phyloP scores from a whole-genome alignment of 1,140 invertebrate genomes.

The Tetramorium parvispinum region DNA sequence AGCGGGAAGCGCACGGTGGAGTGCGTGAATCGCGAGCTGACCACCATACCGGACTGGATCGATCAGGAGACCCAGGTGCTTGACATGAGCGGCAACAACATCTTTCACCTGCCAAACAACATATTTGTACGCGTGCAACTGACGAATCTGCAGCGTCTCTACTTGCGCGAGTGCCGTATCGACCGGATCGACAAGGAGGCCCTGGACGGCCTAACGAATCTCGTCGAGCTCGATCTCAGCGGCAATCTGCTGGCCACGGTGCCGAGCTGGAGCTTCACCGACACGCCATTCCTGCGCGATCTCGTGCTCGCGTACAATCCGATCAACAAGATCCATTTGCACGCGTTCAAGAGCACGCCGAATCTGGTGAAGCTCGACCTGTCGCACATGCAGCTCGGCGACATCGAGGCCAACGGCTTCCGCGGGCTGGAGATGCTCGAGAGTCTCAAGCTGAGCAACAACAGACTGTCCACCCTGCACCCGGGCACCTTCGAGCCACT shows the following conservation, averaged over 20 bases:
- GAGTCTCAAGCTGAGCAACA: conserved; percentile 93
- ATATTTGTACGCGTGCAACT: conserved; percentile 92
- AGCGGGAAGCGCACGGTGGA: conserved; percentile 96
- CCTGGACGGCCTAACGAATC: conserved; percentile 93
- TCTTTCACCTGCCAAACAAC: conserved; percentile 92
- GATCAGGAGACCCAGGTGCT: conserved; percentile 95
- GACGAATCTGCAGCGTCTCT: conserved; percentile 94
- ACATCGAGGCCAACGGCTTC: conserved; percentile 92
- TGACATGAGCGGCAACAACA: conserved; percentile 94
- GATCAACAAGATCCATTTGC: conserved; percentile 91
- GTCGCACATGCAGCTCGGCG: conserved; percentile 92
- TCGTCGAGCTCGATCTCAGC: conserved; percentile 95
- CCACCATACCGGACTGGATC: conserved; percentile 92
- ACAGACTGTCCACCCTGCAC: conserved; percentile 90
- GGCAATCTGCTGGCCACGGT: conserved; percentile 92
- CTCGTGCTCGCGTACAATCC: conserved; percentile 93
- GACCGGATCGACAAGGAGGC: conserved; percentile 94
- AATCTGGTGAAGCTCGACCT: conserved; percentile 94
- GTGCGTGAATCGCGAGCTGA: conserved; percentile 92
- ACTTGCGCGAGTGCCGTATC: conserved; percentile 92
- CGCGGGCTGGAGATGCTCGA: conserved; percentile 92
- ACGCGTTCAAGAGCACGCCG: conserved; percentile 91
- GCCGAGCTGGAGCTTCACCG: conserved; percentile 91
- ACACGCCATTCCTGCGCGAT: conserved; percentile 92
- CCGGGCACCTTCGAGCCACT: conserved; percentile 91